Percentiles rank a stretch among this genome's conserved stretches.
Evolutionary conservation across 2,888 invertebrate genomes (phyloP).

Genomic region (Leptopilina syphax): DNA sequence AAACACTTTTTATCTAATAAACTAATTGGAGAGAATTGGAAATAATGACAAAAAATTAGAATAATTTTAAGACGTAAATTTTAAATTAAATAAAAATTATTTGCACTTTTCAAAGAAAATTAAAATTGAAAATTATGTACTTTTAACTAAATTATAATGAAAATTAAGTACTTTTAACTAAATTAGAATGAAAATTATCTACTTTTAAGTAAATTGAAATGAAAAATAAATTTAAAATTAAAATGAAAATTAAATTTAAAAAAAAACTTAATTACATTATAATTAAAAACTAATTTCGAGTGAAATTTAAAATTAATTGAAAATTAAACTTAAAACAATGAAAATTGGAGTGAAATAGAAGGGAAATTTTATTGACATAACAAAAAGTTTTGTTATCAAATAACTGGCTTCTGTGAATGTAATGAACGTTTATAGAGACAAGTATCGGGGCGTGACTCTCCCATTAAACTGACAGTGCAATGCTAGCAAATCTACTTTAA

Average conservation of each 20-base stretch:
- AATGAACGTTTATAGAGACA: not conserved
- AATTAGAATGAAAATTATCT: too few relatives aligned
- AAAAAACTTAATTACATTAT: too few relatives aligned
- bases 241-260: too few relatives aligned
- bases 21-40: too few relatives aligned
- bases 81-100: too few relatives aligned
- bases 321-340: too few relatives aligned
- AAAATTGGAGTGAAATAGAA: too few relatives aligned
- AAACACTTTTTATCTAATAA: not conserved
- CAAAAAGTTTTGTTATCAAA: constrained; percentile 3
- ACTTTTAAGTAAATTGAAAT: not conserved
- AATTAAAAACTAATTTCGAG: too few relatives aligned
- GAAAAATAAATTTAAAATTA: not conserved
- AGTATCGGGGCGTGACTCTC: constrained; percentile 25
- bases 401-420: not conserved
- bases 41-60: not conserved
- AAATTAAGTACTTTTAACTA: not conserved
- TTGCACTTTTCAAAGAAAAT: too few relatives aligned
- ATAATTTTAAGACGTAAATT: not conserved
- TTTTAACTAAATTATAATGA: not conserved
- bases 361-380: too few relatives aligned
- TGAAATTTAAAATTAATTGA: too few relatives aligned
- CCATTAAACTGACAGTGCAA: constrained; percentile 16
- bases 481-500: constrained; percentile 27
- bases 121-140: too few relatives aligned